Percentiles rank a stretch among this genome's conserved stretches.
Evolutionary conservation across 2,797 vertebrate species (phyloP).

Genomic region (Tangara arthus): DNA sequence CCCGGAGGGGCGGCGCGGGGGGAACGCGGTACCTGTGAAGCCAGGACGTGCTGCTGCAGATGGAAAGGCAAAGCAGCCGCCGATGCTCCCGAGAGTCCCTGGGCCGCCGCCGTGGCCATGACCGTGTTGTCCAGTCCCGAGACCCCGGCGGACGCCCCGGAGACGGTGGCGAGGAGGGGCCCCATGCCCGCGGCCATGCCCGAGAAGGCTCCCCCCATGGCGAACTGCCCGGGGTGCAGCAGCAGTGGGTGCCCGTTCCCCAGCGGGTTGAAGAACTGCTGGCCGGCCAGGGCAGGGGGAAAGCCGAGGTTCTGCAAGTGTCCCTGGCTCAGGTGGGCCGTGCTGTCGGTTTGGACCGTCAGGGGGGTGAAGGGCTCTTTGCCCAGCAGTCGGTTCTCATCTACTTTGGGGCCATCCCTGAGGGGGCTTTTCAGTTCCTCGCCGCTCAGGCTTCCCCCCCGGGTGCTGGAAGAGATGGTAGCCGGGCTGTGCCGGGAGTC

Average conservation of each 20-base stretch:
- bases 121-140: conserved; percentile 84
- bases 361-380: conserved; percentile 89
- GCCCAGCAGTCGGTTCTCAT: conserved; percentile 82
- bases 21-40: conserved; percentile 85
- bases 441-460: conserved; percentile 71
- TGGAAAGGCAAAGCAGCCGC: conserved; percentile 89
- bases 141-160: conserved; percentile 83
- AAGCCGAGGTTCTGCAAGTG: conserved; percentile 92
- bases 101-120: conserved; percentile 87
- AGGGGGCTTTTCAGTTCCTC: conserved; percentile 83
- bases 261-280: conserved; percentile 93
- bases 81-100: conserved; percentile 85
- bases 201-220: conserved; percentile 95
- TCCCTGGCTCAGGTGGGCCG: conserved; percentile 82
- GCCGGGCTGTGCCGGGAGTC: conserved; percentile 92
- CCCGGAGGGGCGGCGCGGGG: not conserved
- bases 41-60: conserved; percentile 95
- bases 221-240: conserved; percentile 93
- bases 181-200: conserved; percentile 95
- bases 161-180: conserved; percentile 90
- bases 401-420: conserved; percentile 79
- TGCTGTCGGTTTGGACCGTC: conserved; percentile 88
- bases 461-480: conserved; percentile 91
- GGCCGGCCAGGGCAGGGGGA: conserved; percentile 86
- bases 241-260: conserved; percentile 90